These are phyloP conservation scores for Upupa epops DNA, from an alignment of 2,113 vertebrate species.

Conservation along the genomic window DNA sequence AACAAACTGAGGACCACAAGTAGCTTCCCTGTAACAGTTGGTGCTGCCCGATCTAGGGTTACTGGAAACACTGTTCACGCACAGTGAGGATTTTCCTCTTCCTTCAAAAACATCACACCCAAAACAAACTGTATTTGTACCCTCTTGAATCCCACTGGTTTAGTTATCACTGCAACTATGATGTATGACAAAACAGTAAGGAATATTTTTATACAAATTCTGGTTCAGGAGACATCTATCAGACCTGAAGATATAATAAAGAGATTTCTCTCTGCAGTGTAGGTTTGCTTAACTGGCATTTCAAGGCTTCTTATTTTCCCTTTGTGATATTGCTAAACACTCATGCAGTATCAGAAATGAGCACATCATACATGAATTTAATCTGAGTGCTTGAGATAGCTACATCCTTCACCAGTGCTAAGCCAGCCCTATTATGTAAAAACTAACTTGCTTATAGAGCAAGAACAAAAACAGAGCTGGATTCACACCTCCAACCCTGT, in stretches of 20 bases:
- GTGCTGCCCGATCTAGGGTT: neutral
- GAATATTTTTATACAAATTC: neutral
- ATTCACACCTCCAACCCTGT: neutral
- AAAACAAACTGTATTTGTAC: neutral
- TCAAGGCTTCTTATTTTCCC: neutral
- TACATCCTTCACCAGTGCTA: neutral
- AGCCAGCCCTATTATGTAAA: neutral
- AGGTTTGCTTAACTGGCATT: neutral
- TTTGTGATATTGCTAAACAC: neutral
- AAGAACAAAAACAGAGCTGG: fast-evolving
- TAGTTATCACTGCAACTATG: neutral
- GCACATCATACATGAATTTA: neutral
- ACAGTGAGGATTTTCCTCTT: neutral
- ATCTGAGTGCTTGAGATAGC: neutral
- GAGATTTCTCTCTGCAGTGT: neutral
- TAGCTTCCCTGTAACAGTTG: neutral
- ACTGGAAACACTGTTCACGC: neutral
- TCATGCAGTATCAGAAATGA: neutral
- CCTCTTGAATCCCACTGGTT: neutral
- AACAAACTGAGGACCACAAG: neutral
- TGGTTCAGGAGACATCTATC: neutral
- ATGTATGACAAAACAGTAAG: neutral
- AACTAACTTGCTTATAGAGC: neutral
- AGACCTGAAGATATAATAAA: neutral
- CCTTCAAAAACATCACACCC: neutral